phyloP scores from a whole-genome alignment of 2,113 vertebrate genomes.

The Rhinolophus ferrumequinum region DNA sequence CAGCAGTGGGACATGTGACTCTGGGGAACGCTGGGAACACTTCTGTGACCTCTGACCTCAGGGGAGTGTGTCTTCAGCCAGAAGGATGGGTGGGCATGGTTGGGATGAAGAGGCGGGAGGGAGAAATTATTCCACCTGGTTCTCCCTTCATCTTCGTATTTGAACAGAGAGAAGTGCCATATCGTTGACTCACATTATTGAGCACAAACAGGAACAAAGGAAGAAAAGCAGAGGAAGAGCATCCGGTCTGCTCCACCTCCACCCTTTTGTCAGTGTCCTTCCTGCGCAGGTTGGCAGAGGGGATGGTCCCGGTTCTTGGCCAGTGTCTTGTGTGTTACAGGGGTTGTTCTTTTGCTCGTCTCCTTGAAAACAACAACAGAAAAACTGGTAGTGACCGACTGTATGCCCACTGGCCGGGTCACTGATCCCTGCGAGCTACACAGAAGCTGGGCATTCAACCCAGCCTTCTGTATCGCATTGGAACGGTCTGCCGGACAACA shows the following conservation, averaged over 20 bases:
- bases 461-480: not conserved
- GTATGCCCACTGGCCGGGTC: not conserved
- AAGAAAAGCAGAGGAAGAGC: slow-evolving; percentile 44
- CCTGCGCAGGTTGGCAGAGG: slow-evolving; percentile 53
- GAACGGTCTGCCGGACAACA: not conserved
- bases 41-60: not conserved
- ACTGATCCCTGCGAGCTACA: slow-evolving; percentile 48
- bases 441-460: slow-evolving; percentile 20
- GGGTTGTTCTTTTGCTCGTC: slow-evolving; percentile 53
- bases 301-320: slow-evolving; percentile 19
- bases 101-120: not conserved
- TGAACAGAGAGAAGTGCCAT: not conserved
- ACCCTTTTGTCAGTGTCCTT: not conserved
- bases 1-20: not conserved
- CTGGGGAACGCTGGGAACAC: not conserved
- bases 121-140: not conserved
- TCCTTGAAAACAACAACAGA: slow-evolving; percentile 49
- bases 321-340: slow-evolving; percentile 18
- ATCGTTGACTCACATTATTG: slow-evolving; percentile 6
- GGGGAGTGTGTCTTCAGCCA: not conserved
- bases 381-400: slow-evolving; percentile 5
- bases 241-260: slow-evolving; percentile 35
- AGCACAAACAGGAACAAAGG: slow-evolving; percentile 5
- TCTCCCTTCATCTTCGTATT: not conserved
- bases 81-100: not conserved